Evolutionary conservation across 2,113 vertebrate species (phyloP).

Genomic region (Rhabdornis inornatus): DNA sequence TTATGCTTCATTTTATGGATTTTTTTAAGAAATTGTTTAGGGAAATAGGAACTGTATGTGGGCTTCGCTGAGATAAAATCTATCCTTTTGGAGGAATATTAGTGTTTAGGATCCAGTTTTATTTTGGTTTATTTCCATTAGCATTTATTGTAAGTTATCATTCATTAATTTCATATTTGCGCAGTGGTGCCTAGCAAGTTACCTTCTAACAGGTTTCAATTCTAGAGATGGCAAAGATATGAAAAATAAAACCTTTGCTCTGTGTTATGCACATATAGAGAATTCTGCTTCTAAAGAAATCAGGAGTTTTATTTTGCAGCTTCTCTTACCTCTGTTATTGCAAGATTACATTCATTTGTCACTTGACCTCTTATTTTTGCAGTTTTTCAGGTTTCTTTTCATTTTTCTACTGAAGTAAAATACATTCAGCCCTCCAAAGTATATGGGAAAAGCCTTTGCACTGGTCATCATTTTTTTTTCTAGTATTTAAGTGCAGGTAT

Average conservation of each 20-base stretch:
- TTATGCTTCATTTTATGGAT: background rate
- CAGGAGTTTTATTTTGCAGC: background rate
- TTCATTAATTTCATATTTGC: background rate
- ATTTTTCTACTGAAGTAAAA: background rate
- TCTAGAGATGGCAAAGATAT: background rate
- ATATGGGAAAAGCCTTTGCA: background rate
- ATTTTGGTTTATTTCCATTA: background rate
- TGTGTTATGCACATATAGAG: rapidly evolving
- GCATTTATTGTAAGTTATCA: background rate
- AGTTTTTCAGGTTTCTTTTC: background rate
- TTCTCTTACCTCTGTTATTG: background rate
- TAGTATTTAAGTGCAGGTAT: background rate
- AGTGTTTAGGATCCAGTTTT: background rate
- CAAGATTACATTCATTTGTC: background rate
- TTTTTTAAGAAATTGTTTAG: background rate
- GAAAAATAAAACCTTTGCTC: background rate
- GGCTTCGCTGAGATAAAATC: background rate
- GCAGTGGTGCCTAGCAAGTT: background rate
- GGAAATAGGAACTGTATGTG: background rate
- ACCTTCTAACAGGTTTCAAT: background rate
- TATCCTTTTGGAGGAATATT: background rate
- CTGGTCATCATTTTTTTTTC: background rate
- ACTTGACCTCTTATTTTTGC: background rate
- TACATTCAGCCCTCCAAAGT: background rate
- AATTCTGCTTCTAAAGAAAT: background rate